phyloP scores from a whole-genome alignment of 1,140 invertebrate genomes.

The Platorchestia sp. region DNA sequence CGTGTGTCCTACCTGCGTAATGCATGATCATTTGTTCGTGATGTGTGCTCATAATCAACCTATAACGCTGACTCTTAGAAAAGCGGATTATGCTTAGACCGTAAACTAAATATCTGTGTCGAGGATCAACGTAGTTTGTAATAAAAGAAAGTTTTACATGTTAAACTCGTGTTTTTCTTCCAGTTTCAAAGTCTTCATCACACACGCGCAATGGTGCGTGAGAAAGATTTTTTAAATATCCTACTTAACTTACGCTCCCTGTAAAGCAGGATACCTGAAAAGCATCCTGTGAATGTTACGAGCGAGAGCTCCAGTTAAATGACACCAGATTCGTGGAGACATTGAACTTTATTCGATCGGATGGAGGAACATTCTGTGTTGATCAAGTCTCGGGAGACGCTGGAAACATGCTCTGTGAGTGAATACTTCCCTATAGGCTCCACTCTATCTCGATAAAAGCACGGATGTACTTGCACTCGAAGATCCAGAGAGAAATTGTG shows the following conservation, averaged over 20 bases:
- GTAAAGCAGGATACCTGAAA: background rate
- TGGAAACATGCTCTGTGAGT: background rate
- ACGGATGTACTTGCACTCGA: too few relatives aligned
- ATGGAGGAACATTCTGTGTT: background rate
- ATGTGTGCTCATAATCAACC: conserved; percentile 35
- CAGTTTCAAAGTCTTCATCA: background rate
- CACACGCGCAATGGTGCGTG: background rate
- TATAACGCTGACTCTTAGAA: conserved; percentile 12
- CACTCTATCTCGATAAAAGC: background rate
- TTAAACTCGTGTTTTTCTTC: background rate
- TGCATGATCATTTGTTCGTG: conserved; percentile 45
- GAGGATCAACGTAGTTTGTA: conserved; percentile 55
- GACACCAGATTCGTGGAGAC: background rate
- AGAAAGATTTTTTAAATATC: background rate
- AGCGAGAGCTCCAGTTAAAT: background rate
- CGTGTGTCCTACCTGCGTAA: background rate
- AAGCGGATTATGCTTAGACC: conserved; percentile 25
- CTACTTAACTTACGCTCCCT: background rate
- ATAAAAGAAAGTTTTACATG: conserved; percentile 54
- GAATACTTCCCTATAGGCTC: background rate
- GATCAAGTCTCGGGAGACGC: background rate
- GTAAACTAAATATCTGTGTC: conserved; percentile 35
- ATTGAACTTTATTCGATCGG: too few relatives aligned
- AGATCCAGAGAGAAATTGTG: too few relatives aligned
- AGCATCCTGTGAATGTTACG: background rate